Base-by-base conservation (phyloP, 2,888 invertebrate species). In the Calliopum simillimum region DNA sequence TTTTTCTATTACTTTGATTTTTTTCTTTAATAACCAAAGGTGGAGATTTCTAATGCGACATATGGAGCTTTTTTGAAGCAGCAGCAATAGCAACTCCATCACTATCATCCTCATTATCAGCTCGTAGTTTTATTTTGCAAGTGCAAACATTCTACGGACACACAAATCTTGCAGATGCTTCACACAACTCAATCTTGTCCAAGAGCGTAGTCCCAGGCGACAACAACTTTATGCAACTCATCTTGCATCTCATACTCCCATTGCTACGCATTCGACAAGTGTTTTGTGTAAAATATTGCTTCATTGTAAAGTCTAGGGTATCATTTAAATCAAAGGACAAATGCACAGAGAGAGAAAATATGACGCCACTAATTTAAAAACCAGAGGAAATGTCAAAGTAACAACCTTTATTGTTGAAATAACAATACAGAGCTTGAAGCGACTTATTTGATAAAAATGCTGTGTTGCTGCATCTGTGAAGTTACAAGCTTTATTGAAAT, bases 41-140 rank as follows among this genome's bases (percentile, higher is more conserved):
- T 12, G 23, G 14, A 23, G 13, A 53, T 53, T 53, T 53, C 53
- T 53, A 23, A 13, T 21, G 23, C 21, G 21, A 53, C 53, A 8
- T 19, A 23, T 12, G 41, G n/a, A 33, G 23, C 4, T n/a, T 21
- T 25, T n/a, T 46, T 13, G 41, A 44, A 44, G 16, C 56, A 46
- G 25, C 66, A 14, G 44, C 61, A 61, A 25, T 46, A 67, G 23
- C 47, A 58, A 21, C 49, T 49, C 14, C 23, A 65, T 23, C 46
- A 66, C 13, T 43, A 56, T 33, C 65, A 65, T 41, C 55, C 53
- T 11, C 21, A 46, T 14, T 16, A 44, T 16, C 46, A 16, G 8
- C 65, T 33, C 8, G 5, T 33, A 33, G 1, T 33, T 33, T 33
- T 33, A 33, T 33, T n/a, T 33, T 33, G 33, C 33, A 33, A 33